phyloP scores from a whole-genome alignment of 2,797 vertebrate species.

The Tokudaia muenninki region DNA sequence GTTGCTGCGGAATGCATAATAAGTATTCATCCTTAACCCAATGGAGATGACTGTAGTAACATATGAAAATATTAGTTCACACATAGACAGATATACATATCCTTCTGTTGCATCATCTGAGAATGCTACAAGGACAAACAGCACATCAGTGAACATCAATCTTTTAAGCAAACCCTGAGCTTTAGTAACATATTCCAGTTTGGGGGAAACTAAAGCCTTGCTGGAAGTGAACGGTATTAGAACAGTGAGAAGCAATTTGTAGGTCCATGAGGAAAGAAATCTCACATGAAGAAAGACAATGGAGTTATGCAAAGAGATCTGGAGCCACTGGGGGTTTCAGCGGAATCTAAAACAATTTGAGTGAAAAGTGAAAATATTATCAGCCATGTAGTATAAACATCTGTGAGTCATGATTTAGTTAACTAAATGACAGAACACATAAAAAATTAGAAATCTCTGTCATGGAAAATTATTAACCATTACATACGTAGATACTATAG shows the following conservation, averaged over 20 bases:
- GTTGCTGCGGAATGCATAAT: not conserved
- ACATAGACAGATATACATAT: not conserved
- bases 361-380: not conserved
- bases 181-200: not conserved
- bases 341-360: not conserved
- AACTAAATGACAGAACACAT: not conserved
- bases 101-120: not conserved
- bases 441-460: not conserved
- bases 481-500: not conserved
- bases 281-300: not conserved
- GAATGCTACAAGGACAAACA: not conserved
- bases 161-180: not conserved
- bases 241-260: not conserved
- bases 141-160: not conserved
- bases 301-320: not conserved
- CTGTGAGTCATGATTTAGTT: not conserved
- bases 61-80: not conserved
- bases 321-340: too few relatives aligned
- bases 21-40: not conserved
- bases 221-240: not conserved
- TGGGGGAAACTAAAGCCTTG: not conserved
- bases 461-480: not conserved
- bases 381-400: not conserved
- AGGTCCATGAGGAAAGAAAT: not conserved
- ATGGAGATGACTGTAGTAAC: not conserved